Percentiles rank a stretch among this genome's conserved stretches.
These are phyloP conservation scores for Ciconia nigra DNA, from an alignment of 2,797 vertebrate species.

Conservation along the genomic window DNA sequence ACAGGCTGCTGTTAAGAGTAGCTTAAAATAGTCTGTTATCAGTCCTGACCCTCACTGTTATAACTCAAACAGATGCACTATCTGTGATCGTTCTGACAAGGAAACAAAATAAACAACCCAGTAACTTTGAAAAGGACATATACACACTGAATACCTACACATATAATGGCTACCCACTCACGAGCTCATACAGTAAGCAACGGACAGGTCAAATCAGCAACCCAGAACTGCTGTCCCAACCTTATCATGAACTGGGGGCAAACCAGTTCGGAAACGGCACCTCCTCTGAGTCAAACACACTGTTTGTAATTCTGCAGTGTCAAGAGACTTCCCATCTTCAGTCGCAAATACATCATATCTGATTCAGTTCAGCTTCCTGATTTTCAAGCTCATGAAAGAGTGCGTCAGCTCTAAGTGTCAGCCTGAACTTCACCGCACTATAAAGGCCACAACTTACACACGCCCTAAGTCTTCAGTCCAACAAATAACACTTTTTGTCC, in stretches of 20 bases:
- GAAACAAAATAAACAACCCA: slow-evolving; percentile 2
- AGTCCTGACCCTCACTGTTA: background rate
- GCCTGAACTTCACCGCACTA: background rate
- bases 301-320: background rate
- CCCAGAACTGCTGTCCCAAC: background rate
- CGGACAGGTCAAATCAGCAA: background rate
- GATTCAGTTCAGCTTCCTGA: background rate
- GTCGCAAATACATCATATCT: rapidly evolving
- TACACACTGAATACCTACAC: background rate
- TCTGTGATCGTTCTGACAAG: slow-evolving; percentile 29
- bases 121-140: background rate
- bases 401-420: background rate
- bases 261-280: background rate
- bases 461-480: background rate
- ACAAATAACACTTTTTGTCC: background rate
- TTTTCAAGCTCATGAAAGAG: background rate
- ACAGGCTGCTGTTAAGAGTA: slow-evolving; percentile 1
- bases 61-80: slow-evolving; percentile 20
- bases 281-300: background rate
- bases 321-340: background rate
- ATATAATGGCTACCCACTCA: rapidly evolving
- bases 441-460: background rate
- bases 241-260: background rate
- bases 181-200: rapidly evolving
- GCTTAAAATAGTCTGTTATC: slow-evolving; percentile 52